These are phyloP conservation scores for Sesia bembeciformis DNA, from an alignment of 2,888 invertebrate species.

Conservation along the genomic window DNA sequence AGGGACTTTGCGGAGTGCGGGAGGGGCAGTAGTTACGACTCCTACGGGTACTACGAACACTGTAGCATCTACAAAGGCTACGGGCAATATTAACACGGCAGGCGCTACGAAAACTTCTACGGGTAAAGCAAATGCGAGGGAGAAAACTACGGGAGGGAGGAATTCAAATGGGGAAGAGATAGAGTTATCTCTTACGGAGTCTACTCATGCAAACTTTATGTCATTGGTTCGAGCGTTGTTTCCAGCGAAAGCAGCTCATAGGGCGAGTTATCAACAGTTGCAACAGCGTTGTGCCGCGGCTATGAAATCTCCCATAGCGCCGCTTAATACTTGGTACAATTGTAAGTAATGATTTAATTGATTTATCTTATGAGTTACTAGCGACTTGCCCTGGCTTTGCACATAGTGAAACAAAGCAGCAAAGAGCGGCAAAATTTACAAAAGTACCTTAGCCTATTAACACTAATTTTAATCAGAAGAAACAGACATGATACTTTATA, in stretches of 20 bases:
- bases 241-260: slow-evolving; percentile 87
- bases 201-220: slow-evolving; percentile 89
- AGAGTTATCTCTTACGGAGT: slow-evolving; percentile 77
- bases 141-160: background rate
- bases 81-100: background rate
- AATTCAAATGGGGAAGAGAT: slow-evolving; percentile 13
- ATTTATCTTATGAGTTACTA: too few relatives aligned
- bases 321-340: slow-evolving; percentile 86
- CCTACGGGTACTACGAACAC: background rate
- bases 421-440: too few relatives aligned
- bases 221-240: slow-evolving; percentile 91
- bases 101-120: background rate
- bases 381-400: too few relatives aligned
- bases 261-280: slow-evolving; percentile 85
- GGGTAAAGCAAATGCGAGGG: background rate
- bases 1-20: background rate
- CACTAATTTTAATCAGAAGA: too few relatives aligned
- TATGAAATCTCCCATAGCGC: slow-evolving; percentile 86
- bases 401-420: too few relatives aligned
- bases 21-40: background rate
- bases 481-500: too few relatives aligned
- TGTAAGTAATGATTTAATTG: slow-evolving; percentile 38
- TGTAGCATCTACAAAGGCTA: background rate
- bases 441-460: too few relatives aligned
- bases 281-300: slow-evolving; percentile 82